A percentile compares a stretch with the other conserved stretches of the same genome.
These are phyloP conservation scores for Xyrichtys novacula DNA, from an alignment of 2,797 vertebrate genomes.

Conservation along the genomic window DNA sequence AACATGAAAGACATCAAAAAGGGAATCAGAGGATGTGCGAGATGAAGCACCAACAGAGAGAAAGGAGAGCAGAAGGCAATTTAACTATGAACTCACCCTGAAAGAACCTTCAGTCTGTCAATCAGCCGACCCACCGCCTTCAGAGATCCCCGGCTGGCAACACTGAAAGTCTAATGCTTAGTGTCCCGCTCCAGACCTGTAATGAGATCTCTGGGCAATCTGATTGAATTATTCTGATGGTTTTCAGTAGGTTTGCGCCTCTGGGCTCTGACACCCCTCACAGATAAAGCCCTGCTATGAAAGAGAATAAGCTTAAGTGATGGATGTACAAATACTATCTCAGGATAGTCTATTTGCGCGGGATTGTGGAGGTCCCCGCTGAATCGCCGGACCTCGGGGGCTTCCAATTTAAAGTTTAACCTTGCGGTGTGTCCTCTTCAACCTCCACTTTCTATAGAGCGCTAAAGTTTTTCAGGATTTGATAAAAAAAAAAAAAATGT, in stretches of 20 bases:
- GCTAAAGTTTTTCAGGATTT: not conserved
- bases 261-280: conserved; percentile 54
- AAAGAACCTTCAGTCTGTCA: conserved; percentile 76
- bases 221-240: conserved; percentile 84
- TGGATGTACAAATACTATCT: conserved; percentile 53
- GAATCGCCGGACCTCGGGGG: conserved; percentile 3
- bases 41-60: conserved; percentile 53
- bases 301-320: conserved; percentile 62
- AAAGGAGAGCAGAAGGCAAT: conserved; percentile 59
- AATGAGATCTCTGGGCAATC: conserved; percentile 85
- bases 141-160: conserved; percentile 65
- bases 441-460: not conserved
- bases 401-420: conserved; percentile 31
- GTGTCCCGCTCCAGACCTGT: conserved; percentile 67
- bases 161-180: conserved; percentile 70
- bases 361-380: conserved; percentile 27
- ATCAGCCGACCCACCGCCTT: conserved; percentile 68
- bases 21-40: conserved; percentile 42
- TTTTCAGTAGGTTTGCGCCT: conserved; percentile 72
- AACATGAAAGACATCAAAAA: conserved; percentile 48
- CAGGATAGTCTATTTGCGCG: conserved; percentile 39
- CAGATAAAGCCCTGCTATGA: conserved; percentile 63
- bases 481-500: not conserved
- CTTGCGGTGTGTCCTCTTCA: conserved; percentile 11
- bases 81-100: conserved; percentile 70